These are phyloP conservation scores for Pavo muticus DNA, from an alignment of 2,113 vertebrate species.

Conservation along the genomic window DNA sequence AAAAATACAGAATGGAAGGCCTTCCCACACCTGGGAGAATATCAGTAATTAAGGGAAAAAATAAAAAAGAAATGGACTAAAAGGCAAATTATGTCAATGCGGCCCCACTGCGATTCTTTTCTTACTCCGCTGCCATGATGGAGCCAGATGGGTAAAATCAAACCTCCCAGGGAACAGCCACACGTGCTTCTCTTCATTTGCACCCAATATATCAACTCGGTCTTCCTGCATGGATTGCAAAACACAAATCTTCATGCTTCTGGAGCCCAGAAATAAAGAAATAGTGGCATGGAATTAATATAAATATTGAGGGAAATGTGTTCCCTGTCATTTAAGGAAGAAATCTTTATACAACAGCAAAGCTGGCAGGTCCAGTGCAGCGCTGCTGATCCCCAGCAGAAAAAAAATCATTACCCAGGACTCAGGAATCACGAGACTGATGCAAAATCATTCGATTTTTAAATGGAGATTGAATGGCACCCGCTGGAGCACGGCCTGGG, in stretches of 20 bases:
- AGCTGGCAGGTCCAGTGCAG: neutral
- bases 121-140: constrained; percentile 41
- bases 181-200: constrained; percentile 66
- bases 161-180: constrained; percentile 48
- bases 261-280: constrained; percentile 46
- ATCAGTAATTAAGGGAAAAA: neutral
- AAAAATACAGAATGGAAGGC: neutral
- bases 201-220: constrained; percentile 58
- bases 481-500: rapidly evolving
- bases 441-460: neutral
- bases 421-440: neutral
- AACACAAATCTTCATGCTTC: constrained; percentile 50
- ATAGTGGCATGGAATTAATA: constrained; percentile 49
- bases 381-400: neutral
- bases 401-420: neutral
- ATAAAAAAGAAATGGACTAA: neutral
- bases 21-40: neutral
- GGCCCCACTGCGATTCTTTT: constrained; percentile 5
- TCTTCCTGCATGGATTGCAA: constrained; percentile 37
- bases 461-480: neutral
- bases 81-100: neutral
- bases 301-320: constrained; percentile 41
- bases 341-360: constrained; percentile 39
- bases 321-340: constrained; percentile 2
- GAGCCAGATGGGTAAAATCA: constrained; percentile 67